phyloP scores from a whole-genome alignment of 1,140 invertebrate species.

The Glomeris maerens region DNA sequence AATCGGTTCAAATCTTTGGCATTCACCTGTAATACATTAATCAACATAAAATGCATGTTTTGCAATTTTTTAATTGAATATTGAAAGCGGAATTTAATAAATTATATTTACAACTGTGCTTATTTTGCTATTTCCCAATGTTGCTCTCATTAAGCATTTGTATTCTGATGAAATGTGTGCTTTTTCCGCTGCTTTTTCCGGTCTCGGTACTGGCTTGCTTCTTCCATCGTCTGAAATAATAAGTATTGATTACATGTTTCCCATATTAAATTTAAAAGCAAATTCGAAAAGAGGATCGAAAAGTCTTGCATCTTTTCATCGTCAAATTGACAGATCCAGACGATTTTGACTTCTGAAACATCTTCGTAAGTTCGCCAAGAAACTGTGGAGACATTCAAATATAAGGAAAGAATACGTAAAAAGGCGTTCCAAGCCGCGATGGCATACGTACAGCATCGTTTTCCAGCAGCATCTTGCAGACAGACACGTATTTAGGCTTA shows the following conservation, averaged over 20 bases:
- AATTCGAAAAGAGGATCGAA: neutral
- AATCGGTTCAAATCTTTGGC: slow-evolving; percentile 32
- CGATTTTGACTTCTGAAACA: slow-evolving; percentile 30
- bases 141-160: slow-evolving; percentile 31
- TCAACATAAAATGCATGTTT: slow-evolving; percentile 17
- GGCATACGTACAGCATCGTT: too few species aligned
- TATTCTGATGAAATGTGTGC: slow-evolving; percentile 23
- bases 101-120: slow-evolving; percentile 28
- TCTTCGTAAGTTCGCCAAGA: slow-evolving; percentile 30
- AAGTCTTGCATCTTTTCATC: slow-evolving; percentile 33
- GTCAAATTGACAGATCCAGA: slow-evolving; percentile 28
- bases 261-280: neutral
- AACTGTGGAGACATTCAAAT: slow-evolving; percentile 19
- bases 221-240: slow-evolving; percentile 28
- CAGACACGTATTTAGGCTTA: too few species aligned
- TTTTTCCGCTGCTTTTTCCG: slow-evolving; percentile 3
- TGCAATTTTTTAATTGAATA: too few species aligned
- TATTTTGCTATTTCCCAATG: slow-evolving; percentile 30
- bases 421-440: too few species aligned
- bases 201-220: slow-evolving; percentile 22
- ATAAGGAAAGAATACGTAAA: neutral
- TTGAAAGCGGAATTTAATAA: slow-evolving; percentile 10
- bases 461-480: too few species aligned
- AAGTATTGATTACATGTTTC: neutral
- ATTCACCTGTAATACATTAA: slow-evolving; percentile 21